Base-by-base conservation (phyloP, 2,888 invertebrate genomes). In the Morpho helenor region DNA sequence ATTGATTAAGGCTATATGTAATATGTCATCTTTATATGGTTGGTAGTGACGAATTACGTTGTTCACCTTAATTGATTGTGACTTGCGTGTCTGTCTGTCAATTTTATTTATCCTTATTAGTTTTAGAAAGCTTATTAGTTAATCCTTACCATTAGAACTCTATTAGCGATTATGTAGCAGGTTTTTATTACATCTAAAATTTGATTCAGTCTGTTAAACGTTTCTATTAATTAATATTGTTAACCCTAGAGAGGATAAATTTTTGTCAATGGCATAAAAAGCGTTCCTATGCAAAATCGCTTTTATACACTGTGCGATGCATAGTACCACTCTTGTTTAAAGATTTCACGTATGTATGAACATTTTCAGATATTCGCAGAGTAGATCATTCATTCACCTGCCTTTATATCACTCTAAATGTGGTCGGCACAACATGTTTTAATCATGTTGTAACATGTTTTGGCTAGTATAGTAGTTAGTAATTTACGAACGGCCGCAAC, bases 1-100 rank as follows among this genome's bases (percentile, higher is more conserved):
- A 56, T 56, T 42, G 48, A 59, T 56, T 40, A 51, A 50, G 31
- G n/a, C 42, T 52, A 39, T 40, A 53, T 47, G 40, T 45, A 40
- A 56, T 41, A 42, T 9, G 16, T 10, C 41, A 23, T n/a, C 49
- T 49, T 40, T 60, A 52, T 49, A 49, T 52, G 48, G 48, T n/a
- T 23, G 23, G 44, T 16, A 40, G 49, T 41, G 40, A 42, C 45
- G n/a, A 49, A 16, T 40, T 59, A 31, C 31, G 46, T 59, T 47
- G 48, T 22, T 49, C 52, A 49, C 49, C 49, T 56, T 60, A 56
- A 60, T 56, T 45, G 41, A 53, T 45, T 22, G 6, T 49, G 45
- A 57, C 52, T 57, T 49, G 49, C 49, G 44, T 49, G 40, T 49
- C 16, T 45, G 49, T 53, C 22, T 39, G 39, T 57, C 39, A 7